phyloP scores from a whole-genome alignment of 2,888 invertebrate species.

The Phragmatobia fuliginosa region DNA sequence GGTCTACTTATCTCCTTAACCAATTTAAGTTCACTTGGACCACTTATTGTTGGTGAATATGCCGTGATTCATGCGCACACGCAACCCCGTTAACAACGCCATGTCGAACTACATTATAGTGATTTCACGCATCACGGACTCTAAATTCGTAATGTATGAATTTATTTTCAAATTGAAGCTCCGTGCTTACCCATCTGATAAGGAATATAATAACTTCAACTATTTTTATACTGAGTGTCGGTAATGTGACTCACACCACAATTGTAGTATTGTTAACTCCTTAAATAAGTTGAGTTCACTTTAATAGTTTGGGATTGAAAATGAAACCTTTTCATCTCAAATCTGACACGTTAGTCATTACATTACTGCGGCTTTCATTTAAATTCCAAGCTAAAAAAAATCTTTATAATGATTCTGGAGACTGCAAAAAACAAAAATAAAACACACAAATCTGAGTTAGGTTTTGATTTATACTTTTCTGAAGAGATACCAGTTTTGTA shows the following conservation, averaged over 20 bases:
- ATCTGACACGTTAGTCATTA: background rate
- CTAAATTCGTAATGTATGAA: slow-evolving; percentile 28
- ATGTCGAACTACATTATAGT: slow-evolving; percentile 18
- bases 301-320: background rate
- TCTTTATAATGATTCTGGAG: background rate
- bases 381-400: background rate
- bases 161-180: slow-evolving; percentile 19
- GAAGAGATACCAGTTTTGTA: background rate
- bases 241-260: background rate
- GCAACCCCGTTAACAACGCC: slow-evolving; percentile 35
- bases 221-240: background rate
- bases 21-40: background rate
- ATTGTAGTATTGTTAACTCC: background rate
- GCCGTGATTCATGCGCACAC: slow-evolving; percentile 2
- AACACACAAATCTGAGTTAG: background rate
- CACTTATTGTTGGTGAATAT: background rate
- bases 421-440: background rate
- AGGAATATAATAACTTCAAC: background rate
- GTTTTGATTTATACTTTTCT: background rate
- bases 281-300: background rate
- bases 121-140: slow-evolving; percentile 33
- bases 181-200: slow-evolving; percentile 5
- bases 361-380: background rate
- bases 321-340: background rate
- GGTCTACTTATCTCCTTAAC: background rate